These are phyloP conservation scores for Anas flavirostris DNA, from an alignment of 2,797 vertebrate species.

Conservation along the genomic window DNA sequence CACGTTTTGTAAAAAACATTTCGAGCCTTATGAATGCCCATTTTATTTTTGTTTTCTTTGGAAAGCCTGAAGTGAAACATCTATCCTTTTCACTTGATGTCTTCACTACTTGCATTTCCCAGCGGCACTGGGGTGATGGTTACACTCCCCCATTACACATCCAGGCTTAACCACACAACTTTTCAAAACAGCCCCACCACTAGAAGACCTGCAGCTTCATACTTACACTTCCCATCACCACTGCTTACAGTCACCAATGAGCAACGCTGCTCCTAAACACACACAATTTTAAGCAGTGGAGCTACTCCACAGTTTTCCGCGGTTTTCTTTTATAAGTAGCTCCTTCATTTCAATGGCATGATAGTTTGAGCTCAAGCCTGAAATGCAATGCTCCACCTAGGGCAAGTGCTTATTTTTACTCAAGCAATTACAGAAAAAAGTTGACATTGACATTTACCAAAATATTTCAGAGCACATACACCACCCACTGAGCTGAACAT, in stretches of 20 bases:
- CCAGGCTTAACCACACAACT: conserved; percentile 18
- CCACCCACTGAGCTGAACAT: neutral
- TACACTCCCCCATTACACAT: neutral
- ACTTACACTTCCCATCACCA: neutral
- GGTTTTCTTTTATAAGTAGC: conserved; percentile 19
- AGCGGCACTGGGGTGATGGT: neutral
- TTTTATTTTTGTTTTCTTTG: conserved; percentile 49
- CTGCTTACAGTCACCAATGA: neutral
- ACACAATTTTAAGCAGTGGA: neutral
- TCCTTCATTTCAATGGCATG: conserved; percentile 22
- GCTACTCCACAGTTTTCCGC: neutral
- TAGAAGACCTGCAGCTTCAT: neutral
- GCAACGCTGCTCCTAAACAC: neutral
- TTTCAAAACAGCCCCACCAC: conserved; percentile 10
- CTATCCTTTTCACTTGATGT: neutral
- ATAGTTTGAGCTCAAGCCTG: conserved; percentile 8
- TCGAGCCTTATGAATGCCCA: neutral
- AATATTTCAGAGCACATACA: conserved; percentile 41
- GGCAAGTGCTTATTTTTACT: conserved; percentile 55
- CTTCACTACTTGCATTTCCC: conserved; percentile 29
- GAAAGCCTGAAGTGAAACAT: neutral
- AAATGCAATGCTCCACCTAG: conserved; percentile 19
- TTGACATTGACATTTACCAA: conserved; percentile 50
- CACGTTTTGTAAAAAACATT: conserved; percentile 21
- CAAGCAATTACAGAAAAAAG: conserved; percentile 23